Base-by-base conservation (phyloP, 37 sponge, comb jelly and placozoan species). In the Aphrocallistes beatrix region DNA sequence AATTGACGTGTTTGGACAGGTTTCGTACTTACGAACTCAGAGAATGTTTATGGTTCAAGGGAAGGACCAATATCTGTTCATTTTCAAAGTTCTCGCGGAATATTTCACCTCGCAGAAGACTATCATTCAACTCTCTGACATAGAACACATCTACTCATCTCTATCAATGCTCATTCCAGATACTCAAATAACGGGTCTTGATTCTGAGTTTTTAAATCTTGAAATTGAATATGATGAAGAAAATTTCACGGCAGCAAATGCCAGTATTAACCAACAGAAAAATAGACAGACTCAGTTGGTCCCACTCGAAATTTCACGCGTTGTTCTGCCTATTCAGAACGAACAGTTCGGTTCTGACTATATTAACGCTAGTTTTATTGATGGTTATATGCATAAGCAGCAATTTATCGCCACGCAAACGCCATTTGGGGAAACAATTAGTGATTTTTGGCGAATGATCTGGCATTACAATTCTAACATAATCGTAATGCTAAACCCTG, bases 41-140 rank as follows among this genome's bases (percentile, higher is more conserved):
- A 81, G 98, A 0, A 91, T 87, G 92, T 94, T 87, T 51, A 94
- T 97, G 97, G 97, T 97, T 34, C 96, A 96, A 51, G 92, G 92
- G 39, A 92, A 91, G 92, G 94, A 96, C 49, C 98, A 97, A 86
- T 97, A 97, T 69, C 91, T 94, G 90, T 97, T 97, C 91, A 97
- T 94, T 81, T 88, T 93, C 83, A 93, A 94, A 50, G 98, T 95
- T 19, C 50, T 97, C 0, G 85, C 91, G 0, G 98, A 97, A 86
- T 91, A 90, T 8, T 84, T 94, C 39, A 84, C 91, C 39, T 97
- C 95, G 89, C 95, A 95, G 21, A 83, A 93, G 85, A 97, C 98
- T 25, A 93, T 94, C 51, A 88, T 92, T 1, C 45, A 45, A 38
- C 1, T 87, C 23, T 85, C 88, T 30, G 83, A 49, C 34, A 82